Evolutionary conservation across 2,888 invertebrate species (phyloP).

Genomic region (Schrankia costaestrigalis): DNA sequence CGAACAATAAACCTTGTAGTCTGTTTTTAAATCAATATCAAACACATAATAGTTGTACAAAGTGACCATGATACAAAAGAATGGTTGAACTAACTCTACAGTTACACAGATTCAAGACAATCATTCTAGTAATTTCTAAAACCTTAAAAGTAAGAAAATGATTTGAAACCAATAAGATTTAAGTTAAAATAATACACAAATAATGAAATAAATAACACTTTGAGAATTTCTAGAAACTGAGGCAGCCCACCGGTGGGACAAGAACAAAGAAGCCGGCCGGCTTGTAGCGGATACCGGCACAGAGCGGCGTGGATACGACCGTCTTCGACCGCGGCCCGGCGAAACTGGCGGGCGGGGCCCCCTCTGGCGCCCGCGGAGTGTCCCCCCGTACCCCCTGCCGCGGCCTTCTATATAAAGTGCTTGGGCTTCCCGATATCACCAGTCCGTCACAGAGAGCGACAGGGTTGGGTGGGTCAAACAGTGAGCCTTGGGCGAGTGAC

Average conservation of each 20-base stretch:
- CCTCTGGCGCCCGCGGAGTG: slow-evolving; percentile 61
- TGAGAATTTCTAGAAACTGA: slow-evolving; percentile 11
- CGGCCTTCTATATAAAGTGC: slow-evolving; percentile 72
- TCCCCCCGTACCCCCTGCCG: slow-evolving; percentile 62
- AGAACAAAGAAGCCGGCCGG: slow-evolving; percentile 78
- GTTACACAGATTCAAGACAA: slow-evolving; percentile 24
- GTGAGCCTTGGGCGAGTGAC: slow-evolving; percentile 71
- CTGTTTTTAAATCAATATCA: too few relatives aligned
- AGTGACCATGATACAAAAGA: slow-evolving; percentile 19
- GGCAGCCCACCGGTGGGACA: slow-evolving; percentile 34
- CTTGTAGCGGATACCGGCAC: slow-evolving; percentile 42
- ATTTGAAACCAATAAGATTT: slow-evolving; percentile 7
- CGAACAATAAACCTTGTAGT: too few relatives aligned
- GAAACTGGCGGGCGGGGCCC: slow-evolving; percentile 71
- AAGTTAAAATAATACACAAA: slow-evolving; percentile 14
- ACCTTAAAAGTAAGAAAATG: slow-evolving; percentile 14
- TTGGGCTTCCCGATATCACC: slow-evolving; percentile 59
- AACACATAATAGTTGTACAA: slow-evolving; percentile 20
- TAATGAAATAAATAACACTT: slow-evolving; percentile 23
- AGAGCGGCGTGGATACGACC: slow-evolving; percentile 50
- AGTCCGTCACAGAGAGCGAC: slow-evolving; percentile 77
- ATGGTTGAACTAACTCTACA: slow-evolving; percentile 18
- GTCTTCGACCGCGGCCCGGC: slow-evolving; percentile 41
- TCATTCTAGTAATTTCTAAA: slow-evolving; percentile 33
- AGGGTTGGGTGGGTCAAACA: slow-evolving; percentile 73